Percentiles rank a stretch among this genome's conserved stretches.
Conservation (phyloP, 2,797 vertebrate genomes). For the Aulostomus chinensis region DNA sequence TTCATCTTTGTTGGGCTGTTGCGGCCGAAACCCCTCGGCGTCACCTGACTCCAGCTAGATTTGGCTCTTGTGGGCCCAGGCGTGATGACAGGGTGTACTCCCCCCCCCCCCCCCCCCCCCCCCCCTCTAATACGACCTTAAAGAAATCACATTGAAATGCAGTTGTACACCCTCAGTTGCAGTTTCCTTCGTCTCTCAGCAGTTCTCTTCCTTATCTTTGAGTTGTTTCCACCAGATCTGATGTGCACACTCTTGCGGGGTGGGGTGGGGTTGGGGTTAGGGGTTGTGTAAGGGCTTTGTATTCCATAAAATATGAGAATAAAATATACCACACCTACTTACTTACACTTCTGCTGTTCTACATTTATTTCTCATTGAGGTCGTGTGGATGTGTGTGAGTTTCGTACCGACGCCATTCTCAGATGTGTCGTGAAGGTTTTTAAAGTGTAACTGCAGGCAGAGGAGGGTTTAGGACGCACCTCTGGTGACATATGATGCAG, state of each 20-base stretch:
- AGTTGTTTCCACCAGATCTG: constrained; percentile 57
- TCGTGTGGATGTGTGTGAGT: background rate
- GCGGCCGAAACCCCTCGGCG: constrained; percentile 31
- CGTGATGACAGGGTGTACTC: constrained; percentile 39
- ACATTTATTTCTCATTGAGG: background rate
- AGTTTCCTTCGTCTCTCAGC: constrained; percentile 36
- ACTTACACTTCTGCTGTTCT: background rate
- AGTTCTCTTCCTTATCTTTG: constrained; percentile 41
- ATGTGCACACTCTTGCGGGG: constrained; percentile 54
- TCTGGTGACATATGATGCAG: no score
- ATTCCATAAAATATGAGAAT: constrained; percentile 79
- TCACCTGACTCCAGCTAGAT: constrained; percentile 34
- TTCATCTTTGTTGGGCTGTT: constrained; percentile 12
- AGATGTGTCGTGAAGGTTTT: no score
- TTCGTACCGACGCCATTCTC: no score
- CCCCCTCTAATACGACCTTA: no score
- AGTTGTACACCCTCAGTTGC: constrained; percentile 34
- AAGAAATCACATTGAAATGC: constrained; percentile 42
- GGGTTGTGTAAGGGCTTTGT: constrained; percentile 57
- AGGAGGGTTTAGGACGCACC: background rate
- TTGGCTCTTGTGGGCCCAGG: constrained; percentile 33
- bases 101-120: no score
- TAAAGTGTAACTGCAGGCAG: background rate
- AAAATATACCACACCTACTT: constrained; percentile 69
- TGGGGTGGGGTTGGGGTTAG: background rate